Evolutionary conservation across 2,113 vertebrate species (phyloP), one percentile per base, ranked within the genome.

Genomic region (Salvelinus fontinalis): DNA sequence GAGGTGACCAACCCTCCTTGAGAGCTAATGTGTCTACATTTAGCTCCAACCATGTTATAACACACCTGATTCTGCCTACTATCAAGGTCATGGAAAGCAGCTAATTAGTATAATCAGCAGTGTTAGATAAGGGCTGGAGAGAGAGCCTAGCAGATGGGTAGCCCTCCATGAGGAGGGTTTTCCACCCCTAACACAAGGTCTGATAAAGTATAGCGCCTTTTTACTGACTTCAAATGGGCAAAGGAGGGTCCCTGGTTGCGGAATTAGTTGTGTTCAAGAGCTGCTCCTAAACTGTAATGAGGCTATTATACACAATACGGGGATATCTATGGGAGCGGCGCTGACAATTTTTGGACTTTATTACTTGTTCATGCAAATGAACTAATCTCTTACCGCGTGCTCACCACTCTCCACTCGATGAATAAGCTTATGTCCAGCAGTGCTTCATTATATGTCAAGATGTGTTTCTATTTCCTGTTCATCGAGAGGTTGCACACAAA

Each of bases 311-410:
- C 74, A 83, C 81, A 74, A 84, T 79, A 26, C 75, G 39, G 13
- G 60, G 79, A 73, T 48, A 75, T 89, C 73, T 82, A 77, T 71
- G 51, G 49, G 67, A 78, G 77, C 78, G 31, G 22, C 67, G 39
- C 80, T 24, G 22, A 5, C 60, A 74, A 71, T 82, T 81, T 87
- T 67, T 76, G 51, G 78, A 80, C 70, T 80, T 84, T 82, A 85
- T 86, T 87, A 85, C 80, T 75, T 67, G 59, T 80, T 79, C 80
- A 82, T 88, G 80, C 83, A 90, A 89, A 89, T 88, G 71, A 75
- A 79, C 81, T 75, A 18, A 31, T 78, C 76, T 81, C 79, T 65
- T 74, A 81, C 83, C 74, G 83, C 5, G 29, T 64, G 75, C 83
- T 75, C 20, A 26, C 54, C n/a, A 27, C 73, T 81, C 84, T 74